These are phyloP conservation scores for Latheticus oryzae DNA, from an alignment of 2,888 invertebrate genomes.

Conservation along the genomic window DNA sequence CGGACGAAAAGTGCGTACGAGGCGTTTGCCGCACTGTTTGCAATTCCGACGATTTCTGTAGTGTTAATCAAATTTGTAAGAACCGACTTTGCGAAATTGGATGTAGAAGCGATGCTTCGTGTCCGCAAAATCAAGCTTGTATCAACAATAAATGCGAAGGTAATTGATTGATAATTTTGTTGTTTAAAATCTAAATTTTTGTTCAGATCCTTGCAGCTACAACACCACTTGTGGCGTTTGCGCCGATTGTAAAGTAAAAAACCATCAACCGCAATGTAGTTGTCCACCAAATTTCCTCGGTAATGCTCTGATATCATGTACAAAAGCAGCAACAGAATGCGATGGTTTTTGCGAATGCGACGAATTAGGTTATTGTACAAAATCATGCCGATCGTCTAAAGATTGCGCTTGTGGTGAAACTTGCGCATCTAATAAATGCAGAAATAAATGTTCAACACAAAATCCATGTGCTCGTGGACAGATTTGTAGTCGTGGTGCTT, in stretches of 20 bases:
- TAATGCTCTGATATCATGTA: slow-evolving; percentile 83
- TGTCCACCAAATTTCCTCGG: slow-evolving; percentile 85
- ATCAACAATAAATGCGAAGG: slow-evolving; percentile 84
- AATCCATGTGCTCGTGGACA: slow-evolving; percentile 81
- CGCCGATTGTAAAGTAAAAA: slow-evolving; percentile 83
- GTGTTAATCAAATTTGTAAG: slow-evolving; percentile 85
- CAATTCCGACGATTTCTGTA: slow-evolving; percentile 86
- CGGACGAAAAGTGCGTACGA: slow-evolving; percentile 86
- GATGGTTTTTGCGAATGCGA: slow-evolving; percentile 84
- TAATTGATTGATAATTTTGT: too few relatives aligned
- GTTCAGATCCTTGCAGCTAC: slow-evolving; percentile 80
- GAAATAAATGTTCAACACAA: slow-evolving; percentile 76
- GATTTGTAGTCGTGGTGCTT: slow-evolving; percentile 78
- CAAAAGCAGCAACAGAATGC: slow-evolving; percentile 77
- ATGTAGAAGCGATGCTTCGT: slow-evolving; percentile 86
- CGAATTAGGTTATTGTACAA: slow-evolving; percentile 82
- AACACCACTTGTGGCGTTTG: slow-evolving; percentile 84
- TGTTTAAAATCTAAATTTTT: slow-evolving; percentile 15
- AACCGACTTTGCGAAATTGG: slow-evolving; percentile 88
- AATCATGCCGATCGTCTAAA: slow-evolving; percentile 73
- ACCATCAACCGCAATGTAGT: slow-evolving; percentile 88
- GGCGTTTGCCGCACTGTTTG: slow-evolving; percentile 88
- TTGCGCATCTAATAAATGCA: slow-evolving; percentile 80
- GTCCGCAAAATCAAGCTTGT: slow-evolving; percentile 81
- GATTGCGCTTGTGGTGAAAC: slow-evolving; percentile 87